Evolutionary conservation across 2,888 invertebrate species (phyloP).

Genomic region (Ischnus inquisitorius): DNA sequence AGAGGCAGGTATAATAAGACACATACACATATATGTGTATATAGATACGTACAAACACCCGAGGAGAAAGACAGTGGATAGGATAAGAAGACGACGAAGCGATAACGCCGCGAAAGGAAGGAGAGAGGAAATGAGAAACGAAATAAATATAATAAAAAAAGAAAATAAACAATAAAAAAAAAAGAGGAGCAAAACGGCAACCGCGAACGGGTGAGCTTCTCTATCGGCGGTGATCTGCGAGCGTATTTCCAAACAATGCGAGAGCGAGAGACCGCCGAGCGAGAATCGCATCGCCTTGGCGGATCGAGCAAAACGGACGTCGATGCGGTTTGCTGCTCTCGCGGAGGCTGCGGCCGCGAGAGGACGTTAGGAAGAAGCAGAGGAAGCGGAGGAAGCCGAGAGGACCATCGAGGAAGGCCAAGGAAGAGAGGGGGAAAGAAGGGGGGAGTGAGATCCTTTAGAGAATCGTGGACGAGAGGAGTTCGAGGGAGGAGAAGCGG

Average conservation of each 20-base stretch:
- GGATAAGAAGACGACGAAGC: constrained; percentile 66
- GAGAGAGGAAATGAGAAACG: constrained; percentile 57
- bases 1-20: constrained; percentile 46
- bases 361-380: constrained; percentile 64
- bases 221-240: constrained; percentile 78
- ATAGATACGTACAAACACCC: constrained; percentile 27
- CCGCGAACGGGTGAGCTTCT: constrained; percentile 64
- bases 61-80: constrained; percentile 41
- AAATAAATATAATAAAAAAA: constrained; percentile 29
- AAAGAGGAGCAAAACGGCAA: constrained; percentile 60
- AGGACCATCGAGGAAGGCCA: constrained; percentile 36
- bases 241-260: constrained; percentile 84
- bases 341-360: constrained; percentile 64
- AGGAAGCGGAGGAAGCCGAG: constrained; percentile 57
- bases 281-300: constrained; percentile 74
- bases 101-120: constrained; percentile 50
- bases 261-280: constrained; percentile 71
- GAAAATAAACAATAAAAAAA: constrained; percentile 24
- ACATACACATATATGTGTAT: constrained; percentile 47
- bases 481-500: constrained; percentile 71
- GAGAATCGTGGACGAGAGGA: constrained; percentile 65
- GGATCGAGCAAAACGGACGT: constrained; percentile 60
- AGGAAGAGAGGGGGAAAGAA: constrained; percentile 23
- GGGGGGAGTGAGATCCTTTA: constrained; percentile 57
- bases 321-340: constrained; percentile 41